Conservation (phyloP, 2,888 invertebrate genomes). For the Chrysotoxum bicinctum region DNA sequence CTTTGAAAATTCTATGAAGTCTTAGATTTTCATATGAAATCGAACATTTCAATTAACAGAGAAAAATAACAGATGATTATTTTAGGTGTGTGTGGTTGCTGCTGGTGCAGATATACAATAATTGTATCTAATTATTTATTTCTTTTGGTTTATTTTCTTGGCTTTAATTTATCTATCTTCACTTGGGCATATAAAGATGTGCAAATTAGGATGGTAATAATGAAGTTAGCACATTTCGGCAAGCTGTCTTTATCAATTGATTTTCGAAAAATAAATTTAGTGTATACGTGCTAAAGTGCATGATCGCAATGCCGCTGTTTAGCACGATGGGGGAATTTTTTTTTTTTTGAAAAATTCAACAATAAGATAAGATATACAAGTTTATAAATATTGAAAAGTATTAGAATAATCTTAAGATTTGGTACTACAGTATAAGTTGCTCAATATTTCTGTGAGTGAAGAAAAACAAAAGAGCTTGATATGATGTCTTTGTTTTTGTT, state of each 20-base stretch:
- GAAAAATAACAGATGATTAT: conserved; percentile 45
- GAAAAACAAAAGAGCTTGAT: no score
- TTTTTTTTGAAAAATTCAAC: no score
- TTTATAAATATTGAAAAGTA: no score
- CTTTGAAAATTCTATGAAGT: conserved; percentile 4
- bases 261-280: not conserved
- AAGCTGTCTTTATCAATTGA: conserved; percentile 13
- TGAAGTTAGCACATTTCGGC: conserved; percentile 26
- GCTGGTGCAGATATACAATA: conserved; percentile 5
- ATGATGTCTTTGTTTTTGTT: no score
- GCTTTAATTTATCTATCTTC: conserved; percentile 44
- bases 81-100: not conserved
- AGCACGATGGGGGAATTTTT: no score
- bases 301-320: not conserved
- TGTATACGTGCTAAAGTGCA: conserved; percentile 10
- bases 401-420: no score
- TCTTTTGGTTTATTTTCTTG: conserved; percentile 29
- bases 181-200: conserved; percentile 31
- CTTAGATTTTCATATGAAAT: conserved; percentile 40
- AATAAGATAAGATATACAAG: no score
- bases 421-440: no score
- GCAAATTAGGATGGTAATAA: conserved; percentile 39
- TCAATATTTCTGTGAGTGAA: no score
- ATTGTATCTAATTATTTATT: conserved; percentile 44
- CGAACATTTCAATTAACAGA: conserved; percentile 31